Percentiles rank a stretch among this genome's conserved stretches.
Conservation (phyloP, 1,140 invertebrate species). For the Argopecten irradians region DNA sequence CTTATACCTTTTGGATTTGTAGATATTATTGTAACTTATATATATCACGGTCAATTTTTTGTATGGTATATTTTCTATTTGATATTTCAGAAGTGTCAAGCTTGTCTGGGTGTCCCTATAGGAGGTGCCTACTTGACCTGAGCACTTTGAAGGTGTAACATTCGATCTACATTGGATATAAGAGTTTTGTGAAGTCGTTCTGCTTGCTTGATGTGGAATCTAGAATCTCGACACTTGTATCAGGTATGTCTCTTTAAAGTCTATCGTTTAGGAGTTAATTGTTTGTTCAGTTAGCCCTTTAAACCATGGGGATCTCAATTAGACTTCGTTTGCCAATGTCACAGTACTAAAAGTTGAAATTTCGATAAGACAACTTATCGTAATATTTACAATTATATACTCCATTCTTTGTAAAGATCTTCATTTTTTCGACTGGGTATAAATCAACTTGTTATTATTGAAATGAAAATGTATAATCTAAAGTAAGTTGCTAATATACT, state of each 20-base stretch:
- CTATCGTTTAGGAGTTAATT: not conserved
- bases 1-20: not conserved
- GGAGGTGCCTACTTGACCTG: not conserved
- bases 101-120: not conserved
- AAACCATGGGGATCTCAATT: not conserved
- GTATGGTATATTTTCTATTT: not conserved
- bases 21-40: too few species aligned
- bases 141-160: not conserved
- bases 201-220: constrained; percentile 20
- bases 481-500: too few species aligned
- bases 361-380: too few species aligned
- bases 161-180: not conserved
- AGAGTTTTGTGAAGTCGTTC: not conserved
- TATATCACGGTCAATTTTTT: not conserved
- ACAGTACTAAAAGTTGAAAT: too few species aligned
- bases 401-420: too few species aligned
- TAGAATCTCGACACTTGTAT: not conserved
- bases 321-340: not conserved
- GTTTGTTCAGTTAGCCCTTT: not conserved
- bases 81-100: not conserved
- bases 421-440: too few species aligned
- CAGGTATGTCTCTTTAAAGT: not conserved
- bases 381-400: too few species aligned
- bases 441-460: too few species aligned
- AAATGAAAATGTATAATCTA: too few species aligned